Evolutionary conservation across 2,888 invertebrate genomes (phyloP).

Genomic region (Notodonta dromedarius): DNA sequence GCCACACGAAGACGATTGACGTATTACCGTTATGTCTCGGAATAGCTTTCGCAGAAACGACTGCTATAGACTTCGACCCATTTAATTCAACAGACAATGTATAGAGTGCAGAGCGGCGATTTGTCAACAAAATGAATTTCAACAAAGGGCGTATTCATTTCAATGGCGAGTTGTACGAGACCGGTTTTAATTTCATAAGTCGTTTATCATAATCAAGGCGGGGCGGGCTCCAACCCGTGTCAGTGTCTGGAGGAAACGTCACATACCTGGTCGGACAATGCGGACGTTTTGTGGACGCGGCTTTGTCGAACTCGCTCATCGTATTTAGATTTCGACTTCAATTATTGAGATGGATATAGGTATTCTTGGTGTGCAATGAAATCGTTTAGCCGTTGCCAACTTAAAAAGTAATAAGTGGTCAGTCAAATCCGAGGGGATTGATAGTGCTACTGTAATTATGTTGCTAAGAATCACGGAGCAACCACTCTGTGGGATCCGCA

Average conservation of each 20-base stretch:
- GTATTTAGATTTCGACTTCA: conserved; percentile 36
- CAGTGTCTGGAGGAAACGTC: conserved; percentile 80
- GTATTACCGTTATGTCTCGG: conserved; percentile 73
- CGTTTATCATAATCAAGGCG: conserved; percentile 83
- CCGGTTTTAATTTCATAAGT: conserved; percentile 84
- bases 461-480: too few species aligned
- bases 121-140: conserved; percentile 82
- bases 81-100: conserved; percentile 79
- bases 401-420: too few species aligned
- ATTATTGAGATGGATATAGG: conserved; percentile 37
- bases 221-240: conserved; percentile 69
- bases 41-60: conserved; percentile 74
- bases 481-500: too few species aligned
- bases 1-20: conserved; percentile 69
- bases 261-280: conserved; percentile 76
- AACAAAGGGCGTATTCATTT: conserved; percentile 81
- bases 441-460: too few species aligned
- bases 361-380: conserved; percentile 18
- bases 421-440: too few species aligned
- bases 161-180: conserved; percentile 80
- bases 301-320: conserved; percentile 47
- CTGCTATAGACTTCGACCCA: conserved; percentile 72
- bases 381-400: neutral
- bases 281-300: conserved; percentile 62
- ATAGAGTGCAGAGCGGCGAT: conserved; percentile 75